Conservation (phyloP, 2,797 vertebrate genomes). For the Petrocephalus schoutedeni region DNA sequence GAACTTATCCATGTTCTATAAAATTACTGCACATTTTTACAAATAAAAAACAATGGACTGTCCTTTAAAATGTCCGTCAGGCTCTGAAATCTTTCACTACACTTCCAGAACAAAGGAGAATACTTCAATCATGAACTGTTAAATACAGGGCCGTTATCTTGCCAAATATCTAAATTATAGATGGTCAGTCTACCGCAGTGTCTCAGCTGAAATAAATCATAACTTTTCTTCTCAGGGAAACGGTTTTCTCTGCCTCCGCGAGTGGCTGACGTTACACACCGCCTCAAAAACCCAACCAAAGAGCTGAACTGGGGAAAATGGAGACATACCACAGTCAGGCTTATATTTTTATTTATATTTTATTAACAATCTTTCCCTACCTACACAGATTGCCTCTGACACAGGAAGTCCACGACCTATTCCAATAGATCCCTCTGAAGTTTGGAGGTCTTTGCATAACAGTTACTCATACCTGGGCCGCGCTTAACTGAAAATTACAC, state of each 20-base stretch:
- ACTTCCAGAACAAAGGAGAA: neutral
- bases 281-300: neutral
- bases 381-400: neutral
- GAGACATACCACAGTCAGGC: neutral
- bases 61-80: neutral
- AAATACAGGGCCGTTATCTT: slow-evolving; percentile 8
- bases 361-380: neutral
- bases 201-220: slow-evolving; percentile 13
- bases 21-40: slow-evolving; percentile 10
- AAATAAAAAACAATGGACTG: neutral
- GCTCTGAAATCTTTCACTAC: neutral
- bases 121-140: neutral
- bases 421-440: neutral
- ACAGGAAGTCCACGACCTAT: neutral
- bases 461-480: neutral
- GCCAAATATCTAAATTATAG: slow-evolving; percentile 16
- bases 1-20: neutral
- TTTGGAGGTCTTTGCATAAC: neutral
- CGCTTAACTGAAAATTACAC: neutral
- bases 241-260: neutral
- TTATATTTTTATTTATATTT: slow-evolving; percentile 4
- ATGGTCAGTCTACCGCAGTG: neutral
- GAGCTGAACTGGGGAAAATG: neutral
- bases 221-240: slow-evolving; percentile 10
- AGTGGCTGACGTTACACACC: neutral